Base-by-base conservation (phyloP, 2,888 invertebrate genomes). In the Uropetala carovei region DNA sequence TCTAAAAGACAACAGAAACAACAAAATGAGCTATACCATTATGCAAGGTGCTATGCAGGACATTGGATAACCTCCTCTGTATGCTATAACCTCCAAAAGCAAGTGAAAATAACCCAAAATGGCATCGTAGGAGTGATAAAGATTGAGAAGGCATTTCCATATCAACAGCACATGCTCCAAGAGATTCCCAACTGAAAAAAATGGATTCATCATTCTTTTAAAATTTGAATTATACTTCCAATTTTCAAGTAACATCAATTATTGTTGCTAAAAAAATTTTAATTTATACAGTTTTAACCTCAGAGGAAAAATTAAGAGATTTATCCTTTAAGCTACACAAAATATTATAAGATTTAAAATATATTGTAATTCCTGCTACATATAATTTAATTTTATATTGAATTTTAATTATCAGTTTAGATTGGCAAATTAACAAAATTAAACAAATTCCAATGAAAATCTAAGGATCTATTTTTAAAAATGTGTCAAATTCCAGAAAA, bases 91-190 rank as follows among this genome's bases (percentile, higher is more conserved):
- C 64, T 11, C 89, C 89, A 89, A 89, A 89, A 16, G 89, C 56
- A 56, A 89, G 89, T 30, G 64, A 43, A 27, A 89, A 89, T 7
- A 89, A 13, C 10, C 89, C 89, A 64, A 89, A 89, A 3, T 60
- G 43, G 68, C 64, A 64, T 16, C 89, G 64, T 13, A 89, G 89
- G 10, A 89, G 64, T 30, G 89, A 60, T 11, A 89, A 18, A 7
- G 89, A 89, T n/a, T 89, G 89, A 64, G 18, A 43, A 18, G 89
- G 89, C 64, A 64, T 60, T n/a, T 89, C 64, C 89, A 89, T n/a
- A 68, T 89, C 30, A 43, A 60, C 64, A 8, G 64, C 16, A n/a
- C 43, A 64, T 68, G 56, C 43, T 18, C 89, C 89, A 43, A 89
- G 60, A 16, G 60, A 60, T 56, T 30, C 89, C 89, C 89, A 89